Evolutionary conservation across 2,113 vertebrate genomes (phyloP).

Genomic region (Tylochromis polylepis): DNA sequence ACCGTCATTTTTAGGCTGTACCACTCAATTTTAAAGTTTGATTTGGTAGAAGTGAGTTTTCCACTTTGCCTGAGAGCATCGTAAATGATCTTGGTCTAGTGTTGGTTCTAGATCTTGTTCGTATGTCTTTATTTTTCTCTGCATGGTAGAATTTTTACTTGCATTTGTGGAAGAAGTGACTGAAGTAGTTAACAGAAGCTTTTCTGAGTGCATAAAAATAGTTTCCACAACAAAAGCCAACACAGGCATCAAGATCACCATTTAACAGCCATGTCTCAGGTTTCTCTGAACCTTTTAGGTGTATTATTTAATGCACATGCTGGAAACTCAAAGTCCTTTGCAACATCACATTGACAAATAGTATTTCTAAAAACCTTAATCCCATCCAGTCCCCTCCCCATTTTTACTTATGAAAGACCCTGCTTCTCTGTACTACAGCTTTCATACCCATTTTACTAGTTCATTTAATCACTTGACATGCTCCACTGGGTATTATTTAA

Average conservation of each 20-base stretch:
- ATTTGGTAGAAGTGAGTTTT: not conserved
- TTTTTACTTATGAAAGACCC: not conserved
- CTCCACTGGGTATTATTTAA: not conserved
- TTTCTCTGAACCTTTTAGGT: not conserved
- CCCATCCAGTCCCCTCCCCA: not conserved
- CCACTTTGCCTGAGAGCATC: not conserved
- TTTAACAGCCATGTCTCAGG: not conserved
- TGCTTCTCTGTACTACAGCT: not conserved
- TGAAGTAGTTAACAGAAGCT: not conserved
- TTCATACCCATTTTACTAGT: not conserved
- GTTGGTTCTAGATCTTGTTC: not conserved
- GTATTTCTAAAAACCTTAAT: not conserved
- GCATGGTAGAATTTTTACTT: not conserved
- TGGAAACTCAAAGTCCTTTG: not conserved
- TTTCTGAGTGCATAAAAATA: not conserved
- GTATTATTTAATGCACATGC: not conserved
- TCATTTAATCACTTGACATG: not conserved
- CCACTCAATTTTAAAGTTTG: not conserved
- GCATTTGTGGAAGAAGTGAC: not conserved
- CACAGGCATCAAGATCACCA: not conserved
- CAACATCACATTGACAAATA: not conserved
- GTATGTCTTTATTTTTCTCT: not conserved
- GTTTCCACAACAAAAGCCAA: not conserved
- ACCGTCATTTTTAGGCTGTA: not conserved
- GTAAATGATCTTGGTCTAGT: accelerated